phyloP scores from a whole-genome alignment of 2,113 vertebrate species.

The Poeciliopsis retropinna region DNA sequence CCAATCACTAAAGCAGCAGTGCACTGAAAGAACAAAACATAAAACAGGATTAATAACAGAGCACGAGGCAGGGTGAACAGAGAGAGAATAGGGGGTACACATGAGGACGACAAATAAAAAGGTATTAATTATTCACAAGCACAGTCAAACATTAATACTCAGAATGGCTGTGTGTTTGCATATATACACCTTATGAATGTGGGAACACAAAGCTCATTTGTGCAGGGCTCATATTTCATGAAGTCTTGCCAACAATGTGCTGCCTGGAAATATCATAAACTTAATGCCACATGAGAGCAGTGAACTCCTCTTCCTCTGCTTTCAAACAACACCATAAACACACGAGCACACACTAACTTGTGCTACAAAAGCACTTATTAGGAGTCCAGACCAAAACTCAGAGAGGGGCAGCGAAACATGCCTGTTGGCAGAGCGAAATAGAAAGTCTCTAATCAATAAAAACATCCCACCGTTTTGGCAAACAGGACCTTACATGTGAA shows the following conservation, averaged over 20 bases:
- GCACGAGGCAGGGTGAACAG: conserved; percentile 15
- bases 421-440: neutral
- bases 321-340: conserved; percentile 25
- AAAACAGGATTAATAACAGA: conserved; percentile 61
- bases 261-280: conserved; percentile 72
- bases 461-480: too few relatives aligned
- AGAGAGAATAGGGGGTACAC: conserved; percentile 30
- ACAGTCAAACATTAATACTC: conserved; percentile 66
- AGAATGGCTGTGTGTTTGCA: conserved; percentile 32
- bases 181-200: conserved; percentile 5
- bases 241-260: conserved; percentile 54
- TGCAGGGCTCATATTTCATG: conserved; percentile 57
- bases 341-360: conserved; percentile 14
- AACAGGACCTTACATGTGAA: too few relatives aligned
- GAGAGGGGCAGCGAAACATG: conserved; percentile 13
- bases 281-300: conserved; percentile 64
- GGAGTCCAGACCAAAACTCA: conserved; percentile 28
- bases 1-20: conserved; percentile 52
- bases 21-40: conserved; percentile 60
- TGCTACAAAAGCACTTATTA: conserved; percentile 32
- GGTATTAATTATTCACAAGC: conserved; percentile 70
- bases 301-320: conserved; percentile 50
- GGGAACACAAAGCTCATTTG: conserved; percentile 42
- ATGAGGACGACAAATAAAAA: conserved; percentile 63
- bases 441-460: too few relatives aligned